Evolutionary conservation across 2,888 invertebrate genomes (phyloP), one percentile per base, ranked within the genome.

Genomic region (Epinotia bilunana): DNA sequence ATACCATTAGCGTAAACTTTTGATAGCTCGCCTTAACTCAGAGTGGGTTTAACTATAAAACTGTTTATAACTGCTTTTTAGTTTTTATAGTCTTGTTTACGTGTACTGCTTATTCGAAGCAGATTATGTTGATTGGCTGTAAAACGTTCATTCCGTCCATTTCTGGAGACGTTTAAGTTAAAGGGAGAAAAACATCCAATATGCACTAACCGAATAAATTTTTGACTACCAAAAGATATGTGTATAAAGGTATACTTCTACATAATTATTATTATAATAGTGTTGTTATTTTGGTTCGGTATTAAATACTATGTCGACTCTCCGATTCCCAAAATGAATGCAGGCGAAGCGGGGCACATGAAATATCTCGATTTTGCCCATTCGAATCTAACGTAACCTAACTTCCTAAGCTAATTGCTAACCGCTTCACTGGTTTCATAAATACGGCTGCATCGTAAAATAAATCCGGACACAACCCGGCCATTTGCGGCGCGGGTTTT

Each of bases 401-500:
- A 46, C 60, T 60, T 58, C 39, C 74, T 74, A 70, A 70, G 64
- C 74, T 70, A 70, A 74, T 74, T 74, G 63, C 70, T 6, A 67
- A 68, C 60, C 68, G 53, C 60, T 61, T 70, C 57, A 46, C 33
- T 49, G 18, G 49, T 70, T 58, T 74, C 74, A 70, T 74, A 74
- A 74, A 74, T 70, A 74, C 70, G 68, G 49, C 58, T 46, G 55
- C 23, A 20, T 70, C 74, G 70, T 74, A 74, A 74, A 74, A 64
- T 69, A 73, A 73, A 68, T 63, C 73, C 63, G 28, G 57, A 9
- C 33, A 55, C 61, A 62, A 63, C 74, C 55, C 57, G 70, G 46
- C 49, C 74, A 28, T 71, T 75, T 65, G 71, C 43, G 73, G 81
- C 83, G 84, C 82, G 85, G 84, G 84, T 88, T 92, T 90, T 90